These are phyloP conservation scores for Penelope pileata DNA, from an alignment of 2,113 vertebrate genomes.

Conservation along the genomic window DNA sequence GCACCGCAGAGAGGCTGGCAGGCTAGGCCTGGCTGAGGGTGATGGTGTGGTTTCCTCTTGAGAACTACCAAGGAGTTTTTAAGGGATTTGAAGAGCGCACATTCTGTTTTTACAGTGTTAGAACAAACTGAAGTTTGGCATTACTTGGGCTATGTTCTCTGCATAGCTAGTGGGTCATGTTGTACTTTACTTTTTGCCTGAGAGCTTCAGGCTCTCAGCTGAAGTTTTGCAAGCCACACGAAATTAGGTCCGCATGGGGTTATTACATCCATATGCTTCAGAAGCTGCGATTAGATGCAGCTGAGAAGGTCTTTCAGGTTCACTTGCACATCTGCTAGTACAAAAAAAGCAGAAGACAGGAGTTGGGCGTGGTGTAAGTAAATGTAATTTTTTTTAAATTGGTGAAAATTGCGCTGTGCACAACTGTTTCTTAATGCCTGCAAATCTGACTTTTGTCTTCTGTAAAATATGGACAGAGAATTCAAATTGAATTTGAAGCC, in stretches of 20 bases:
- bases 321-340: not conserved
- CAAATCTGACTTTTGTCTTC: not conserved
- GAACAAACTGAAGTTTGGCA: not conserved
- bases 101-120: not conserved
- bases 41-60: not conserved
- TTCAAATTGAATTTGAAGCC: not conserved
- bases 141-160: not conserved
- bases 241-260: not conserved
- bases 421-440: not conserved
- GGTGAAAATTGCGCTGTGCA: not conserved
- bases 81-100: not conserved
- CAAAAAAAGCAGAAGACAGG: not conserved
- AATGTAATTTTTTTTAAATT: not conserved
- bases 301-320: conserved; percentile 6
- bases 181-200: conserved; percentile 3
- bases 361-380: not conserved
- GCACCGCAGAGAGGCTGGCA: not conserved
- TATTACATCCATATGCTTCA: not conserved
- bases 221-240: not conserved
- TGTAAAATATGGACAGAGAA: not conserved
- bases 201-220: not conserved
- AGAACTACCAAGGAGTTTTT: not conserved
- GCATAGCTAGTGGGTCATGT: not conserved
- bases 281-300: not conserved
- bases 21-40: not conserved